Evolutionary conservation across 2,888 invertebrate species (phyloP), one percentile per base, ranked within the genome.

Genomic region (Nomada goodeniana): DNA sequence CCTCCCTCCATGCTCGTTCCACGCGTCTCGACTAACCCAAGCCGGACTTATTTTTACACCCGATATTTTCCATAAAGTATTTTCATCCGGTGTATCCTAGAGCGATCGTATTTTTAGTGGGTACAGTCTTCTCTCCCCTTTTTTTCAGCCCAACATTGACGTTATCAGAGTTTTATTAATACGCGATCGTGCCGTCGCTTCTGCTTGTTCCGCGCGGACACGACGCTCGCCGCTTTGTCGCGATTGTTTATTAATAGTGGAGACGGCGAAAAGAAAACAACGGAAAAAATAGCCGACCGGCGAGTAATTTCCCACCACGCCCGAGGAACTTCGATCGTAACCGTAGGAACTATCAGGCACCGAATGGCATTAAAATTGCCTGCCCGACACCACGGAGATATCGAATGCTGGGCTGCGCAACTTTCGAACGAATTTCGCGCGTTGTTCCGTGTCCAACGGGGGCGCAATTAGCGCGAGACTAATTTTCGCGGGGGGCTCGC

Each of bases 1-100:
- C 36, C 29, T 64, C 68, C 68, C 53, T 60, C 64, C 76, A 42
- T 42, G 67, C 63, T 15, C 68, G 57, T 71, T 67, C 57, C 65
- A 78, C 73, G 71, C 57, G 70, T 68, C 74, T 26, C 61, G 15
- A 52, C 85, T 85, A 87, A 87, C 85, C 85, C 69, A 65, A 84
- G 75, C 67, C 15, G 29, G 61, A 60, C 55, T 71, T 88, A 88
- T 88, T 87, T 87, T 86, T 86, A 84, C 86, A 69, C 63, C 53
- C n/a, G n/a, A 53, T 78, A 84, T 86, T 86, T 87, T 87, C 86
- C 85, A 88, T 84, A 81, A 85, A 87, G 82, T 84, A 82, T 82
- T 77, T 84, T 72, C 77, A 84, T 76, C 83, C 72, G 64, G 42
- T 23, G 79, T 61, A 74, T 76, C 80, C 68, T 71, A 71, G 72